Evolutionary conservation across 2,113 vertebrate species (phyloP), one percentile per base, ranked within the genome.

Genomic region (Spheniscus mendiculus): DNA sequence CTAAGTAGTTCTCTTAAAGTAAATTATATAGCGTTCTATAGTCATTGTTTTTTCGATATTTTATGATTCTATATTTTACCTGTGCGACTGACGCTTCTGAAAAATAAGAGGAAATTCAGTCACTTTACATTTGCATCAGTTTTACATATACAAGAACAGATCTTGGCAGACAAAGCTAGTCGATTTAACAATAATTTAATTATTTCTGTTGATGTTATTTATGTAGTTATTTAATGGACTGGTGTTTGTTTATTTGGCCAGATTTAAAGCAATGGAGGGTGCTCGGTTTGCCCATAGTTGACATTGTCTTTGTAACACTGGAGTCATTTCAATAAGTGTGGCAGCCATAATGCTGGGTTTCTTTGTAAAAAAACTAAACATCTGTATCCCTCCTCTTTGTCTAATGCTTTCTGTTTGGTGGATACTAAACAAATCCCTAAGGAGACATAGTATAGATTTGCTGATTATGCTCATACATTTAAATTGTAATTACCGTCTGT

Each of bases 11-110:
- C 32, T 76, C 62, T 82, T 55, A 20, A 22, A 32, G 34, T 30
- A 16, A 71, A 21, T 59, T 67, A 20, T 16, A 9, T 58, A 25
- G 16, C 4, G 8, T 42, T 70, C 49, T 63, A 2, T 36, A 42
- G 20, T 34, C 12, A 6, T 21, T 70, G 14, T 0, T 12, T 16
- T 45, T 63, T 49, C 1, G 0, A 3, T 47, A 44, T 44, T 66
- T 93, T 52, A 45, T 2, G 1, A 22, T 34, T 71, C 62, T 77
- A 0, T 44, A 29, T 45, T 70, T 83, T 47, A 53, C 44, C 72
- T 42, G 12, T 42, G 45, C 45, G 52, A 45, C 23, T 10, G 20
- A 30, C 0, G 4, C 23, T 78, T 65, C 29, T n/a, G 56, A 78
- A n/a, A 86, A 65, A 66, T n/a, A 71, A n/a, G 22, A 38, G 16